Conservation (phyloP, 2,113 vertebrate genomes). For the Tachuris rubrigastra region DNA sequence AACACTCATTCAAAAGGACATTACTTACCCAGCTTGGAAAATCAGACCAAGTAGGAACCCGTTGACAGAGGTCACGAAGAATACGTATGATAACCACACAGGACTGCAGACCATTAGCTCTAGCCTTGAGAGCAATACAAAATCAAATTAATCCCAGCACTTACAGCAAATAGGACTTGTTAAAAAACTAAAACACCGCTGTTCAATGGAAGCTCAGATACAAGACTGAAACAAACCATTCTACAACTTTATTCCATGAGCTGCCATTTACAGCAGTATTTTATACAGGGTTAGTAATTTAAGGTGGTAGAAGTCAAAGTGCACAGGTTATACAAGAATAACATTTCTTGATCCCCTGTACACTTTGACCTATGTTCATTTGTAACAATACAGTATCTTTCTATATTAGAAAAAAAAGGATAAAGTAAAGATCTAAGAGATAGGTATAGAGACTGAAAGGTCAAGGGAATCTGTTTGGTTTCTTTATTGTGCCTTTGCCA, state of each 20-base stretch:
- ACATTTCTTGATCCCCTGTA: slow-evolving; percentile 88
- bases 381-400: slow-evolving; percentile 78
- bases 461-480: slow-evolving; percentile 89
- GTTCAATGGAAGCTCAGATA: slow-evolving; percentile 94
- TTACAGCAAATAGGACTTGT: slow-evolving; percentile 63
- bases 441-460: slow-evolving; percentile 90
- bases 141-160: slow-evolving; percentile 79
- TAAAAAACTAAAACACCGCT: slow-evolving; percentile 92
- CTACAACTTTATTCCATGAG: slow-evolving; percentile 76
- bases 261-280: slow-evolving; percentile 97
- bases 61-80: slow-evolving; percentile 95
- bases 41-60: slow-evolving; percentile 95
- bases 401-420: slow-evolving; percentile 81
- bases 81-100: slow-evolving; percentile 98
- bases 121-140: slow-evolving; percentile 95
- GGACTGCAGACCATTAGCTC: slow-evolving; percentile 98
- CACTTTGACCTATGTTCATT: slow-evolving; percentile 85
- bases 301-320: slow-evolving; percentile 85
- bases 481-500: slow-evolving; percentile 82
- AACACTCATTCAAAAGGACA: not conserved
- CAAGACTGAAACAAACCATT: slow-evolving; percentile 70
- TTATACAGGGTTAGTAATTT: slow-evolving; percentile 91
- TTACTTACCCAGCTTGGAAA: slow-evolving; percentile 97
- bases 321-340: slow-evolving; percentile 88
- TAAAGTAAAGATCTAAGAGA: slow-evolving; percentile 78